Conservation (phyloP, 2,797 vertebrate species). For the Gila robusta region DNA sequence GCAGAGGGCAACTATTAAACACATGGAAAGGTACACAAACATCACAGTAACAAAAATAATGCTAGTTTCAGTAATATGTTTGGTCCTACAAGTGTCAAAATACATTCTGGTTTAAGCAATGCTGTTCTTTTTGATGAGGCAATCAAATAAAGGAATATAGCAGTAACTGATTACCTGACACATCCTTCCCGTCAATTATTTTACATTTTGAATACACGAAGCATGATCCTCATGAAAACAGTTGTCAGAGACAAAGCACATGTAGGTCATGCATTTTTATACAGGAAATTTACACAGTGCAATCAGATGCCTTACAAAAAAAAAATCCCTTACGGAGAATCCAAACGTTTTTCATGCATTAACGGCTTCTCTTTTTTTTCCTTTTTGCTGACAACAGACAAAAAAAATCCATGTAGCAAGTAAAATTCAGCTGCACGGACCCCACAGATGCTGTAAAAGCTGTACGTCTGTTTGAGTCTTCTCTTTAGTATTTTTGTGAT, state of each 20-base stretch:
- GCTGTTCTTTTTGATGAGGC: constrained; percentile 69
- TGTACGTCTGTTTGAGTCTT: constrained; percentile 1
- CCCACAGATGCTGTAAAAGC: constrained; percentile 38
- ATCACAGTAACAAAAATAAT: constrained; percentile 44
- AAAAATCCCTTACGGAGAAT: background rate
- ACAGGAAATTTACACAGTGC: constrained; percentile 41
- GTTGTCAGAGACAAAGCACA: constrained; percentile 51
- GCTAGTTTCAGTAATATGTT: constrained; percentile 46
- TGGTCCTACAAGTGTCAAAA: constrained; percentile 73
- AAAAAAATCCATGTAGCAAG: constrained; percentile 1
- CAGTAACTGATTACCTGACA: constrained; percentile 62
- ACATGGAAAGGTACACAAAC: constrained; percentile 26
- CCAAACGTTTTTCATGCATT: constrained; percentile 10
- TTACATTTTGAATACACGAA: constrained; percentile 49
- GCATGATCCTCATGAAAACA: constrained; percentile 58
- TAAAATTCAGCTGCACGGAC: constrained; percentile 31
- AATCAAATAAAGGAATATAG: constrained; percentile 69
- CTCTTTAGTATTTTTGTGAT: constrained; percentile 60
- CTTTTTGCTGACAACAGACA: constrained; percentile 10
- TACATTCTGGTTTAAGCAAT: constrained; percentile 79
- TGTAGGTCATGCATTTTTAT: constrained; percentile 44
- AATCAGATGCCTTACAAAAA: constrained; percentile 32
- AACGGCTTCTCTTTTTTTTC: background rate
- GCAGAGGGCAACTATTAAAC: constrained; percentile 38
- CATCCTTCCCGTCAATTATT: constrained; percentile 66